Base-by-base conservation (phyloP, 1,140 invertebrate species). In the Globodera ellingtonae region DNA sequence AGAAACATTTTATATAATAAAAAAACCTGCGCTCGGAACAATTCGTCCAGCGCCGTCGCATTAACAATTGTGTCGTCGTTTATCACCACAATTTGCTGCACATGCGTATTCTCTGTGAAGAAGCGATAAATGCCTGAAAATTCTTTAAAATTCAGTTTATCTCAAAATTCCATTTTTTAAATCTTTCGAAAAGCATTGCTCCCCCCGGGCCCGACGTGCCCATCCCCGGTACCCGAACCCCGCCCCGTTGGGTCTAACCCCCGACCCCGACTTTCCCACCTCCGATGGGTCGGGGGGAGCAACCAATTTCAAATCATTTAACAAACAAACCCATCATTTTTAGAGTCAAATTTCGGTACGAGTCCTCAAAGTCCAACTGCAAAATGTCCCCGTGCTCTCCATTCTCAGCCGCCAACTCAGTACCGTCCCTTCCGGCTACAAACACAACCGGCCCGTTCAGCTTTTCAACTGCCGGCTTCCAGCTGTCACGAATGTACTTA, bases 1-100 rank as follows among this genome's bases (percentile, higher is more conserved):
- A 74, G 6, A 4, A 35, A 1, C 35, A 44, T 69, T 69, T 44
- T 18, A 69, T 44, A 9, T 69, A 52, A 10, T 52, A 52, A 9
- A 35, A 35, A 35, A 24, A 75, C 73, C 8, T 77, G 75, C 47
- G 65, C 75, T 48, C 21, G 10, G 46, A 81, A 76, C 9, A 72
- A n/a, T 7, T n/a, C 71, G 72, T 82, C 74, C 56, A 89, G 75
- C 46, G 85, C 84, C 44, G 88, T 87, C n/a, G 84, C 86, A 80
- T 89, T 89, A 13, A 89, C 88, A 72, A 89, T 89, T 66, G 88
- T 89, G 77, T 89, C 87, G 67, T 89, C 87, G 73, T 89, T 89
- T n/a, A 89, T 87, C 44, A 89, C 87, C 72, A 89, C 79, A 79
- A 89, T 86, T 81, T 89, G 82, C 50, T 87, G 72, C 24, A 82